Percentiles rank a stretch among this genome's conserved stretches.
Evolutionary conservation across 2,113 vertebrate species (phyloP).

Genomic region (Nothobranchius kuhntae): DNA sequence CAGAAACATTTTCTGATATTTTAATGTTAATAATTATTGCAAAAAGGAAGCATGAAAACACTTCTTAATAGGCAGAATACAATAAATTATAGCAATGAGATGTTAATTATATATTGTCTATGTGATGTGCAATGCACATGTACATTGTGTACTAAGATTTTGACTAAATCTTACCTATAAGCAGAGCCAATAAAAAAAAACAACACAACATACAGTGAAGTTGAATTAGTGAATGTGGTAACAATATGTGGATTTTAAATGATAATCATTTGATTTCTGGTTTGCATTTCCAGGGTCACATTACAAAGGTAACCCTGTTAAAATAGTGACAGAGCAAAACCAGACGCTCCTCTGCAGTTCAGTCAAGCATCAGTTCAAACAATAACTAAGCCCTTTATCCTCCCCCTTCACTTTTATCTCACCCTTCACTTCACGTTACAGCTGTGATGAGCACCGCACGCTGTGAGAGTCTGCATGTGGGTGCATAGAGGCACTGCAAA

Average conservation of each 20-base stretch:
- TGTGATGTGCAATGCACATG: too few relatives aligned
- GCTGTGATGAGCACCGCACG: constrained; percentile 44
- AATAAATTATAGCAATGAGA: too few relatives aligned
- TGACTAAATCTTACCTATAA: constrained; percentile 7
- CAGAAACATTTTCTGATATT: too few relatives aligned
- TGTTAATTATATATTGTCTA: too few relatives aligned
- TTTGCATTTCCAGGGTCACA: constrained; percentile 21
- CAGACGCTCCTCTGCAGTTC: constrained; percentile 42
- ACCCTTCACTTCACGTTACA: constrained; percentile 65
- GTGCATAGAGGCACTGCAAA: constrained; percentile 24
- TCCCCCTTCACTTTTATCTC: constrained; percentile 58
- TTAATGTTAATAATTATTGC: too few relatives aligned
- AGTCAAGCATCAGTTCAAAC: constrained; percentile 52
- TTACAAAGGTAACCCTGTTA: constrained; percentile 35
- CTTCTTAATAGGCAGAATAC: too few relatives aligned
- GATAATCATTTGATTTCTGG: background rate
- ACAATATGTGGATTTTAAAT: background rate
- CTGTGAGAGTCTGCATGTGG: constrained; percentile 31
- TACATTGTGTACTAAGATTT: constrained; percentile 20
- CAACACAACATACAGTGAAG: background rate
- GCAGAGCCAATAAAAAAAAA: constrained; percentile 15
- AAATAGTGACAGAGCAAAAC: constrained; percentile 48
- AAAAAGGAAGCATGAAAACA: too few relatives aligned
- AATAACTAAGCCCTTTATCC: constrained; percentile 56
- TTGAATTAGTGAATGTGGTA: too few relatives aligned